Base-by-base conservation (phyloP, 92 coral and sea anemone species). In the Siderastrea radians region DNA sequence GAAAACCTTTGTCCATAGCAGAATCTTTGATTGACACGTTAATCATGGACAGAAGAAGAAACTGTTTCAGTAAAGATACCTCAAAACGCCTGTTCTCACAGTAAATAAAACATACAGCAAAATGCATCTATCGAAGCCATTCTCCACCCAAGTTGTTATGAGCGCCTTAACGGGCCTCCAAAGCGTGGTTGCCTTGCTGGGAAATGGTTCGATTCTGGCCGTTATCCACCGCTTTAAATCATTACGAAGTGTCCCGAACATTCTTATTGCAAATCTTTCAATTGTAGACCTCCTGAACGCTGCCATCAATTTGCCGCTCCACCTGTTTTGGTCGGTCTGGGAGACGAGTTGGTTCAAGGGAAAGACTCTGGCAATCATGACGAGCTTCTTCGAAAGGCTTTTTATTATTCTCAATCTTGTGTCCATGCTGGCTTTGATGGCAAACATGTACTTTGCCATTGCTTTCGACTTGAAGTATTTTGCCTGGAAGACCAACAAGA, bases 201-300 rank as follows among this genome's bases (percentile, higher is more conserved):
- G 38, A 26, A 26, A 26, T 26, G 38, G 38, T 26, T 26, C 38
- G 38, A 26, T 26, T 26, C 38, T 26, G 38, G 38, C 48, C 51
- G 46, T 68, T 46, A 46, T 68, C 1, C 46, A 45, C 6, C 74
- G 74, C 7, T 68, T 68, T 46, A 68, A 13, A 44, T 38, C 74
- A 9, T 13, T 68, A 12, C 74, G 74, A 68, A 68, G 13, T 8
- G 74, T 68, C 26, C 74, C 74, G 15, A 68, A 68, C 74, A 68
- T 19, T 4, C 4, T 38, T 46, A 7, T 46, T 19, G 74, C 50
- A 1, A 68, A 68, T 68, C 46, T 68, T 6, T 45, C 74, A 3
- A 15, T 68, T 6, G 74, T 68, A 3, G 74, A 68, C 50, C 14
- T 68, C 13, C 46, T 68, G 9, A 68, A 68, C 0, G 13, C 48